Evolutionary conservation across 2,797 vertebrate genomes (phyloP).

Genomic region (Schizothorax lantsangensis): DNA sequence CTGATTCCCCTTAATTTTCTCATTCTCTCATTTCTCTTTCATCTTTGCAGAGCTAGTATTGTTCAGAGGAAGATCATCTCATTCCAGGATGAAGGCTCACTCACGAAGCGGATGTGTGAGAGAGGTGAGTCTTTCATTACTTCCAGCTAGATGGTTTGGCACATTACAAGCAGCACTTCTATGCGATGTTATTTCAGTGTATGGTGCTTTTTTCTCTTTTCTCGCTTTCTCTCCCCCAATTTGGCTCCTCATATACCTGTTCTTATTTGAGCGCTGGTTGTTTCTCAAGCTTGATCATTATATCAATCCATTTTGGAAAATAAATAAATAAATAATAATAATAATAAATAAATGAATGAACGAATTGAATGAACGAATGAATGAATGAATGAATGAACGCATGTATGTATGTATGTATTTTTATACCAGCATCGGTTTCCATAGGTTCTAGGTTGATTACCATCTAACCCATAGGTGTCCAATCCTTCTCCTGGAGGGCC

Average conservation of each 20-base stretch:
- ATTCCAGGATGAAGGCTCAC: constrained; percentile 95
- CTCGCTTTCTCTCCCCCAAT: background rate
- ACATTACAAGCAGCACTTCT: constrained; percentile 33
- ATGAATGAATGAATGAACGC: no score
- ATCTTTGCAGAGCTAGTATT: constrained; percentile 87
- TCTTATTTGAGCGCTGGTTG: constrained; percentile 8
- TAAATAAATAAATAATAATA: no score
- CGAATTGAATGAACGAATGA: no score
- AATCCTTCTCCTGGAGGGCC: no score
- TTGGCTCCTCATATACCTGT: background rate
- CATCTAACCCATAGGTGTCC: no score
- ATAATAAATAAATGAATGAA: no score
- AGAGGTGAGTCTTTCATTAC: constrained; percentile 82
- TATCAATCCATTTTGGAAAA: constrained; percentile 10
- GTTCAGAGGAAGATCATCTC: constrained; percentile 96
- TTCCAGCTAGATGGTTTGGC: constrained; percentile 32
- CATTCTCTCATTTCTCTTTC: background rate
- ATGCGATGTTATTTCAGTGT: background rate
- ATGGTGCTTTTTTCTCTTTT: background rate
- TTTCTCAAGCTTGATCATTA: constrained; percentile 6
- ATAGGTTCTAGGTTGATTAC: no score
- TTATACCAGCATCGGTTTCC: no score
- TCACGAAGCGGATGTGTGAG: constrained; percentile 94
- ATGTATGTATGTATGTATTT: no score
- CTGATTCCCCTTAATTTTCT: background rate